Percentiles rank a stretch among this genome's conserved stretches.
These are phyloP conservation scores for Manduca sexta DNA, from an alignment of 1,140 invertebrate genomes.

Conservation along the genomic window DNA sequence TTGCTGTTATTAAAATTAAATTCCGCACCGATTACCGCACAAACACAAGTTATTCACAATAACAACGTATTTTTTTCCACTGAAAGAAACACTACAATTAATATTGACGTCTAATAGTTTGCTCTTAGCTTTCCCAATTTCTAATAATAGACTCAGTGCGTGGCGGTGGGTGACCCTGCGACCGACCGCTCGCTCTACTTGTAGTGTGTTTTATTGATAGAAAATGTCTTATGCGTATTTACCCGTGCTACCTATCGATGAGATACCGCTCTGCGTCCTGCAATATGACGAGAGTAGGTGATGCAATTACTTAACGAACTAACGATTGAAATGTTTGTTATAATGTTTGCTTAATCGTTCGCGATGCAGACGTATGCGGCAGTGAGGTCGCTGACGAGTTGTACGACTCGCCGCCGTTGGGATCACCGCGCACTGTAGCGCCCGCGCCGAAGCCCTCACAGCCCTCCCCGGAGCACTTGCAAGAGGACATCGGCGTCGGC, in stretches of 20 bases:
- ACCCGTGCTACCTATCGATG: conserved; percentile 47
- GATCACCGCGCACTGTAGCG: conserved; percentile 41
- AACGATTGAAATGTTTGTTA: no score
- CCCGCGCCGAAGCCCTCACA: conserved; percentile 23
- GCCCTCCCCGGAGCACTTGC: conserved; percentile 32
- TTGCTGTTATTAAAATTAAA: neutral
- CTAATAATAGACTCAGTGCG: conserved; percentile 50
- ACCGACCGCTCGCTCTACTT: conserved; percentile 4
- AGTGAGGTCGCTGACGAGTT: conserved; percentile 40
- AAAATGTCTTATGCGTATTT: conserved; percentile 53
- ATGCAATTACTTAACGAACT: no score
- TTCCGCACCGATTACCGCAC: neutral
- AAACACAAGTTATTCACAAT: conserved; percentile 9
- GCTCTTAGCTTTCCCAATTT: conserved; percentile 57
- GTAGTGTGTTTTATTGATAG: conserved; percentile 4
- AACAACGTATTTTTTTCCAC: conserved; percentile 1
- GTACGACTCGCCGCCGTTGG: conserved; percentile 53
- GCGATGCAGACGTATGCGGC: conserved; percentile 45
- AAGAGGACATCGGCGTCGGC: conserved; percentile 79
- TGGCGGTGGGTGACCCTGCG: conserved; percentile 27
- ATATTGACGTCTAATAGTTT: conserved; percentile 16
- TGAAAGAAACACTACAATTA: conserved; percentile 3
- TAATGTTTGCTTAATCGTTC: conserved; percentile 1
- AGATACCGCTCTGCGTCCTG: conserved; percentile 62
- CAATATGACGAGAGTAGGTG: conserved; percentile 55